Evolutionary conservation across 2,113 vertebrate genomes (phyloP).

Genomic region (Hiodon alosoides): DNA sequence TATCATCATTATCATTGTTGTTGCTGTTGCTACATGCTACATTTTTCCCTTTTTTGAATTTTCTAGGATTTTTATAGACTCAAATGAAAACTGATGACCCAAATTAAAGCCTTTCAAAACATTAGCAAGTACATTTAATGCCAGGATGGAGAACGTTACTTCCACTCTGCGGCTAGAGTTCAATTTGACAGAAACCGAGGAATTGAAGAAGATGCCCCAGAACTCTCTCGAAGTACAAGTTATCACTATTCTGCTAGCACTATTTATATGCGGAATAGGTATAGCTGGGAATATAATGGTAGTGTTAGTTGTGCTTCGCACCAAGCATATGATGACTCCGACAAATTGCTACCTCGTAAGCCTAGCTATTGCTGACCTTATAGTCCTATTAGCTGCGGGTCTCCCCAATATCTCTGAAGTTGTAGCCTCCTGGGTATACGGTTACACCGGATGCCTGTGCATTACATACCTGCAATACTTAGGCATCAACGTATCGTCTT

Average conservation of each 20-base stretch:
- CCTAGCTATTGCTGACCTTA: slow-evolving; percentile 72
- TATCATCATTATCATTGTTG: background rate
- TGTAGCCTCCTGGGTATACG: slow-evolving; percentile 72
- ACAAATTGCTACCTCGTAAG: slow-evolving; percentile 83
- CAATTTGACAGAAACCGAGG: slow-evolving; percentile 39
- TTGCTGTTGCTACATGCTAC: background rate
- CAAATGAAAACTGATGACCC: background rate
- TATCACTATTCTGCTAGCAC: slow-evolving; percentile 72
- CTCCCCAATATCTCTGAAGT: slow-evolving; percentile 74
- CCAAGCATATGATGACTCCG: slow-evolving; percentile 77
- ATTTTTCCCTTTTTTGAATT: background rate
- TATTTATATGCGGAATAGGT: slow-evolving; percentile 72
- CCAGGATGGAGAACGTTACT: background rate
- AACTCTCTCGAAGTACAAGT: slow-evolving; percentile 69
- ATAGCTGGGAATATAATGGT: slow-evolving; percentile 77
- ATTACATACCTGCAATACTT: slow-evolving; percentile 83
- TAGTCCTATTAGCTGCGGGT: slow-evolving; percentile 71
- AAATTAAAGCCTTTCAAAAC: slow-evolving; percentile 8
- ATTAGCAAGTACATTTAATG: slow-evolving; percentile 17
- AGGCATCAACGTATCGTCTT: slow-evolving; percentile 76
- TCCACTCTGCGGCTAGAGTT: slow-evolving; percentile 27
- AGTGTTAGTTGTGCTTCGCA: slow-evolving; percentile 72
- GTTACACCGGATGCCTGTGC: slow-evolving; percentile 71
- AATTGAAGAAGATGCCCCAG: slow-evolving; percentile 62
- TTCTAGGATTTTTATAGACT: slow-evolving; percentile 27